Evolutionary conservation across 1,140 invertebrate genomes (phyloP), one percentile per base, ranked within the genome.

Genomic region (Drosophila pachea): DNA sequence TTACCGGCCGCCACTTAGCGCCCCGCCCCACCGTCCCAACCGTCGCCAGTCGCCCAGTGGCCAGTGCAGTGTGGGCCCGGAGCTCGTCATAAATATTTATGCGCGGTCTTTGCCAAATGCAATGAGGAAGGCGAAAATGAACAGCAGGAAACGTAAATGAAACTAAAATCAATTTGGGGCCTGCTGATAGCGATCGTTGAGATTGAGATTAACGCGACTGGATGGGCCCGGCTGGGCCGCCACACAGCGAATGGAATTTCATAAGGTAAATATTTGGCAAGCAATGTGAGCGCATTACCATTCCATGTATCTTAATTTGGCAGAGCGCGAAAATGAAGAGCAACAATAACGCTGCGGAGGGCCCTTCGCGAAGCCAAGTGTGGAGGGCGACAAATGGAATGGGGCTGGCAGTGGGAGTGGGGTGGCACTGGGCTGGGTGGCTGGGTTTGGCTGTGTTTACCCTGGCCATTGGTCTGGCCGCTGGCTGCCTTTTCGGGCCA

Each of bases 81-180:
- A 45, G 60, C 53, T 66, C 66, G 74, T 84, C 81, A 84, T 84
- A 84, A 84, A 84, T 79, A 86, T 84, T 81, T 86, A 86, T 84
- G 81, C 69, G 62, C 65, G 66, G 35, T n/a, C 11, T 59, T 55
- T 73, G 72, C 78, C 76, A 84, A 83, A 48, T 84, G 76, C 79
- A 83, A 63, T 68, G 55, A 52, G 56, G n/a, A 56, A 31, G 47
- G 55, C 42, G 32, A 47, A 63, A 36, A 42, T 43, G 58, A 55
- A 53, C 38, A 56, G 73, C 76, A 65, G 81, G 81, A 84, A 84
- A 64, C 74, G 67, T 68, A 83, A 86, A 84, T 86, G 81, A 81
- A 79, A 86, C 81, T 76, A 86, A 81, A 84, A 84, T 84, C 81
- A 84, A 84, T 84, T 84, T 84, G 81, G 63, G 68, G 76, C 56